phyloP scores from a whole-genome alignment of 2,113 vertebrate genomes.

The Pongo abelii region DNA sequence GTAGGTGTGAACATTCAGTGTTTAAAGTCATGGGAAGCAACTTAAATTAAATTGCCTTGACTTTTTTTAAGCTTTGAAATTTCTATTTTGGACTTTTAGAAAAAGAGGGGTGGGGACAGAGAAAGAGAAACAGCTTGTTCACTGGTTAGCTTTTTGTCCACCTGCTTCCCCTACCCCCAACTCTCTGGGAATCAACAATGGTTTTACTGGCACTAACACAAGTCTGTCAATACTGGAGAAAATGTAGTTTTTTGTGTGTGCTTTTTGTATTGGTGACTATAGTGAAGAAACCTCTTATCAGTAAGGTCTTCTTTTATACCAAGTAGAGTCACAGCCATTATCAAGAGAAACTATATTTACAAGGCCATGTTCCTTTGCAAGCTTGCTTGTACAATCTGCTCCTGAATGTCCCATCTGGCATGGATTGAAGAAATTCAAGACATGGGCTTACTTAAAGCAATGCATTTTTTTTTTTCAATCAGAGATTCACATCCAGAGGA shows the following conservation, averaged over 20 bases:
- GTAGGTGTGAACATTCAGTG: conserved; percentile 80
- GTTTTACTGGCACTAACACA: conserved; percentile 47
- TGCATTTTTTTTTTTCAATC: conserved; percentile 31
- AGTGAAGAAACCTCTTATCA: not conserved
- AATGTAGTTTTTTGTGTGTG: conserved; percentile 42
- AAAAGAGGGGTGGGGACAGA: conserved; percentile 36
- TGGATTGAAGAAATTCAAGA: conserved; percentile 60
- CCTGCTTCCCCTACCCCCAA: not conserved
- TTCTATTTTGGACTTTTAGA: conserved; percentile 73
- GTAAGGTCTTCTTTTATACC: conserved; percentile 59
- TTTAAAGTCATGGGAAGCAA: conserved; percentile 80
- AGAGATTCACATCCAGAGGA: conserved; percentile 42
- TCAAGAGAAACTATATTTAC: conserved; percentile 67
- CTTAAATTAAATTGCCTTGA: conserved; percentile 79
- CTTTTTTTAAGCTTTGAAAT: conserved; percentile 76
- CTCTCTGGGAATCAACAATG: conserved; percentile 29
- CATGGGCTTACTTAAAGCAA: conserved; percentile 67
- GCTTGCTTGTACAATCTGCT: conserved; percentile 73
- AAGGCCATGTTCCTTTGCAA: conserved; percentile 68
- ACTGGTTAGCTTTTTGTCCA: conserved; percentile 58
- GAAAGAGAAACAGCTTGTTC: conserved; percentile 71
- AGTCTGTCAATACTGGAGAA: conserved; percentile 56
- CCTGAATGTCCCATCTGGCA: conserved; percentile 73
- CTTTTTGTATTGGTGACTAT: conserved; percentile 57
- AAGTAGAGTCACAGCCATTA: conserved; percentile 53